A percentile compares a stretch with the other conserved stretches of the same genome.
phyloP scores from a whole-genome alignment of 2,888 invertebrate species.

The Pegoplata infirma region DNA sequence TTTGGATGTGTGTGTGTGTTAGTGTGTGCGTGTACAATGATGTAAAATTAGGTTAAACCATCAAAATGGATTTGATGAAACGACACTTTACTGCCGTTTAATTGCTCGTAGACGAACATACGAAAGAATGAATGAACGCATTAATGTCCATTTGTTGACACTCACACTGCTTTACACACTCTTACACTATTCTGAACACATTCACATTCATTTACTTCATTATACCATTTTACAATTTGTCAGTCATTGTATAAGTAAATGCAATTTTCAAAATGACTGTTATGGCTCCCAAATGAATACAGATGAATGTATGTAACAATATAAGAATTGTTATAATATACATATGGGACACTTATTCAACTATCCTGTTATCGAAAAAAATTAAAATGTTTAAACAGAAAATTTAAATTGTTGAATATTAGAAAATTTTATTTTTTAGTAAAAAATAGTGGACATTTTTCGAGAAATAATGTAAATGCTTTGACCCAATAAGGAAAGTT shows the following conservation, averaged over 20 bases:
- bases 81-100: slow-evolving; percentile 16
- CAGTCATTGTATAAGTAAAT: slow-evolving; percentile 48
- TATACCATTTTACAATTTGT: slow-evolving; percentile 50
- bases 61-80: slow-evolving; percentile 36
- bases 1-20: too few relatives aligned
- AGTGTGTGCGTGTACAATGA: too few relatives aligned
- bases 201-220: slow-evolving; percentile 40
- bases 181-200: neutral
- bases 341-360: slow-evolving; percentile 23
- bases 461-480: too few relatives aligned
- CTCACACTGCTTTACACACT: neutral
- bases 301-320: slow-evolving; percentile 9
- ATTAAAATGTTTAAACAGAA: too few relatives aligned
- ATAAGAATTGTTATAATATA: slow-evolving; percentile 12
- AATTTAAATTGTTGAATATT: too few relatives aligned
- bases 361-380: too few relatives aligned
- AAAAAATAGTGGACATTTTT: too few relatives aligned
- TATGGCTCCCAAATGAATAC: slow-evolving; percentile 53
- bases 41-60: slow-evolving; percentile 1
- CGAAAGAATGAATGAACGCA: too few relatives aligned
- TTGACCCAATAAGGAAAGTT: too few relatives aligned
- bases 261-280: slow-evolving; percentile 56
- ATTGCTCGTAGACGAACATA: slow-evolving; percentile 24
- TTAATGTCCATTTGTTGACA: slow-evolving; percentile 29
- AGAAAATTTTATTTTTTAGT: too few relatives aligned